Evolutionary conservation across 2,888 invertebrate species (phyloP).

Genomic region (Eupeodes luniger): DNA sequence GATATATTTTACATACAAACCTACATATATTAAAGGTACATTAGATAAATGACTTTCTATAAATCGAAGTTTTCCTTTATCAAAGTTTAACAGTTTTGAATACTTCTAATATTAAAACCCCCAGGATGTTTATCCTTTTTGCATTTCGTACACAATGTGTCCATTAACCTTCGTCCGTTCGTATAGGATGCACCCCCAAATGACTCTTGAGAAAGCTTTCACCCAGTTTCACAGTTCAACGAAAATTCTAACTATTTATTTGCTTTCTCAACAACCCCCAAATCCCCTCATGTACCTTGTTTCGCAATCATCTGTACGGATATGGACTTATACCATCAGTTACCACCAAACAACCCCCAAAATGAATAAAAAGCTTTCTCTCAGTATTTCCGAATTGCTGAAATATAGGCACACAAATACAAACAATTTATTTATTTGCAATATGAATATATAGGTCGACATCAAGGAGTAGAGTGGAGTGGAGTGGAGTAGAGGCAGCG

Average conservation of each 20-base stretch:
- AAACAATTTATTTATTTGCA: slow-evolving; percentile 30
- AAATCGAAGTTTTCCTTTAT: slow-evolving; percentile 35
- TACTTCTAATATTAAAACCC: neutral
- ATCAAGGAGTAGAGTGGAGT: neutral
- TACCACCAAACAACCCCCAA: neutral
- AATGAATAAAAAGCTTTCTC: slow-evolving; percentile 41
- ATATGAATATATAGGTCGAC: slow-evolving; percentile 47
- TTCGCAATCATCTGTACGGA: slow-evolving; percentile 10
- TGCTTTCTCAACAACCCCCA: neutral
- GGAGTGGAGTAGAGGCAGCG: neutral
- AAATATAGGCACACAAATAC: slow-evolving; percentile 24
- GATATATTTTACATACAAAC: no score
- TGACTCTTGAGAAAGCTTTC: slow-evolving; percentile 49
- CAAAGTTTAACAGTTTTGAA: neutral
- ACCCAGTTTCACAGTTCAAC: slow-evolving; percentile 45
- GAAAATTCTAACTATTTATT: slow-evolving; percentile 37
- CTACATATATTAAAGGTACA: neutral
- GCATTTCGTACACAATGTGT: slow-evolving; percentile 47
- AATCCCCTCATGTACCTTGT: neutral
- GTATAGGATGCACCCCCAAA: slow-evolving; percentile 36
- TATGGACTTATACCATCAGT: no score
- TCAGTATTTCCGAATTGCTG: slow-evolving; percentile 36
- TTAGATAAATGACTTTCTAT: slow-evolving; percentile 30
- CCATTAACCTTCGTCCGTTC: slow-evolving; percentile 53
- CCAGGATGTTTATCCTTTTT: slow-evolving; percentile 16